Base-by-base conservation (phyloP, 2,113 vertebrate species). In the Xyrauchen texanus region DNA sequence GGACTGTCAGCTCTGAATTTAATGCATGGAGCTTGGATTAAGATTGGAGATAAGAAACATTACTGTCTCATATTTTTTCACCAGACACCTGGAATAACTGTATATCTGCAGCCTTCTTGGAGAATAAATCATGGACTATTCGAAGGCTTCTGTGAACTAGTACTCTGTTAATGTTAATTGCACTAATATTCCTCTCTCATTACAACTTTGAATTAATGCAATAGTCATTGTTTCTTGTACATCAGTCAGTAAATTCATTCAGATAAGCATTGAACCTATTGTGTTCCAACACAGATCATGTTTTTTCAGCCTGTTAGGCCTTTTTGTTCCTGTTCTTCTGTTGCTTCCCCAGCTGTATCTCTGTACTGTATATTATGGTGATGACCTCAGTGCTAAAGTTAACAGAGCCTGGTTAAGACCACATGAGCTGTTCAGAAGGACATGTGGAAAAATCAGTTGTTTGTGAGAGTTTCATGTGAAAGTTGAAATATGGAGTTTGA, bases 391-490 rank as follows among this genome's bases (percentile, higher is more conserved):
- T 53, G 8, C 47, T 62, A 3, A 44, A 63, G 47, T 15, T 51
- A 69, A 42, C 68, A 57, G 34, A 55, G 16, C 71, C 45, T 74
- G 44, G 46, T 62, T 46, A 74, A 63, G 72, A 74, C 34, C 62
- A 65, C 62, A 64, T 61, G 49, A 55, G 47, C 73, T 64, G 47
- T 55, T 65, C 21, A 53, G 12, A 53, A 42, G 65, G 46, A 65
- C 58, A n/a, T 52, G 47, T 64, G 21, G 16, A 7, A 62, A 34
- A 34, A 74, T 1, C 55, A 61, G 58, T 46, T 49, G n/a, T 61
- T 8, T 74, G 12, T 12, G 5, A 7, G 7, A 68, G 9, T 49
- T 13, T 68, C 21, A 34, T 34, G 21, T 34, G 21, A 34, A 34
- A 34, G 1, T 34, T 34, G 21, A 34, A 34, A 34, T 34, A 34